Base-by-base conservation (phyloP, 2,113 vertebrate genomes). In the Caloenas nicobarica region DNA sequence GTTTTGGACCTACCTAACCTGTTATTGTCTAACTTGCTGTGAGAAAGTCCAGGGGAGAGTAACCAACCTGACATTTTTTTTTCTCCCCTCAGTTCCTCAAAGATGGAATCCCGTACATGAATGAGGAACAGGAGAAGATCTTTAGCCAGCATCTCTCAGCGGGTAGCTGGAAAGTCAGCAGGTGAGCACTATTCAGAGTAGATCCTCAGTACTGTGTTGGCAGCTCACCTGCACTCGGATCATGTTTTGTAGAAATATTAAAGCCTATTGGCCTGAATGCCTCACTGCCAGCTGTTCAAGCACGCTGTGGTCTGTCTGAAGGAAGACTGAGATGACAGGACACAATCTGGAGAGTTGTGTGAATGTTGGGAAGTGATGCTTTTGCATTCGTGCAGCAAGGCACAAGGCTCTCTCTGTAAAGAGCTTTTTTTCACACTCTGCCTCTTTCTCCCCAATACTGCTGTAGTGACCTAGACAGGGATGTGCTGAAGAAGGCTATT, bases 101-200 rank as follows among this genome's bases (percentile, higher is more conserved):
- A 81, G 97, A 98, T 18, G 98, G 98, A 68, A 98, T 98, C 73
- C 98, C 98, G 0, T 98, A 98, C 46, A 97, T 98, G 97, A 98
- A 98, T 53, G 97, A 98, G 77, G 95, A 88, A 26, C 98, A 98
- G 87, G 98, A 98, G 93, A 86, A 96, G 93, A 96, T 79, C 56
- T 56, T 98, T 31, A 97, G 73, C 21, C 95, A 95, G 79, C 66
- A 16, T 19, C 96, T 98, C 81, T 71, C 94, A 42, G 76, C 60
- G 0, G 97, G 96, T 36, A 94, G 86, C 83, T 98, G 97, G 96
- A 71, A 65, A 60, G 44, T 97, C 22, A 91, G 83, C 84, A 98
- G 98, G 98, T 98, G 72, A 91, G 82, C 0, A 1, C 18, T 48
- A 7, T 51, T 72, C 28, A n/a, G 36, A 74, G 5, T 58, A 42